Percentiles rank a stretch among this genome's conserved stretches.
Evolutionary conservation across 2,113 vertebrate species (phyloP).

Genomic region (Monopterus albus): DNA sequence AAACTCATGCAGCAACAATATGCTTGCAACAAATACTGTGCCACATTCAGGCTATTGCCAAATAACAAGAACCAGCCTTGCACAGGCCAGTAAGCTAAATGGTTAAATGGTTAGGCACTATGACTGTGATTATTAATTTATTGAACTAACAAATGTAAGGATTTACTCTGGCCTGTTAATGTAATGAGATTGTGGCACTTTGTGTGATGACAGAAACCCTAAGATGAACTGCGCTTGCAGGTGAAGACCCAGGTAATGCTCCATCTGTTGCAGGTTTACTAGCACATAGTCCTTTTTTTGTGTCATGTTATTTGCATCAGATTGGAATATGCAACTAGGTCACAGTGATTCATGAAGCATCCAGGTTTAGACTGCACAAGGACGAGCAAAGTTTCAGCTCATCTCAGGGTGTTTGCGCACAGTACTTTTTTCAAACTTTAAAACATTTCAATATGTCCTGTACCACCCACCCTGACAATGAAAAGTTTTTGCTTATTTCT

Average conservation of each 20-base stretch:
- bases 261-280: neutral
- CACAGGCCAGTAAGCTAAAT: neutral
- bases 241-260: neutral
- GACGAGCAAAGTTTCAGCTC: neutral
- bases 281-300: neutral
- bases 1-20: slow-evolving; percentile 17
- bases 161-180: slow-evolving; percentile 24
- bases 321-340: neutral
- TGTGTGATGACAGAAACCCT: slow-evolving; percentile 40
- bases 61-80: neutral
- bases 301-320: neutral
- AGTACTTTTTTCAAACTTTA: too few species aligned
- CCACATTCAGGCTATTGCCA: neutral
- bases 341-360: neutral
- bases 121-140: neutral
- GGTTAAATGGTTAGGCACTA: neutral
- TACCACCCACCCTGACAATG: too few species aligned
- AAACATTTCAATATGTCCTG: too few species aligned
- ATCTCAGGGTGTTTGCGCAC: neutral
- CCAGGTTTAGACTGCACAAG: neutral
- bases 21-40: neutral
- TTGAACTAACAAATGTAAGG: neutral
- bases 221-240: slow-evolving; percentile 7
- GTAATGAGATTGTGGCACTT: slow-evolving; percentile 60
- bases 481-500: too few species aligned